Percentiles rank a stretch among this genome's conserved stretches.
These are phyloP conservation scores for Agrilus biguttatus DNA, from an alignment of 2,888 invertebrate genomes.

Conservation along the genomic window DNA sequence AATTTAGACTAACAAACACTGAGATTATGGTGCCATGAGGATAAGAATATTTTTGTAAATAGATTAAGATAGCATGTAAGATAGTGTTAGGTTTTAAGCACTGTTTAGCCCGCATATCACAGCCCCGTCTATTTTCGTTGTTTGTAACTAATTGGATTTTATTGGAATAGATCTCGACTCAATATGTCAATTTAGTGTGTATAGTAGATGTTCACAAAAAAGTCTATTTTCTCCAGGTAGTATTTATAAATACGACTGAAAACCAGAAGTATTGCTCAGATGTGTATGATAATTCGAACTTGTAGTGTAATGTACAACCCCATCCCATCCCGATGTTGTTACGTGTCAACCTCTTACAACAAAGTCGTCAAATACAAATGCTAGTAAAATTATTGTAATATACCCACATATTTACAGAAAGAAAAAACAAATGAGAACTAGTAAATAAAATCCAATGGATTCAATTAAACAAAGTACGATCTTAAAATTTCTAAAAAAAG, in stretches of 20 bases:
- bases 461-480: constrained; percentile 1
- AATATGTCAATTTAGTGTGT: constrained; percentile 26
- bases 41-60: too few species aligned
- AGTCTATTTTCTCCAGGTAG: constrained; percentile 22
- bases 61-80: neutral
- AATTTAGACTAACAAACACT: too few species aligned
- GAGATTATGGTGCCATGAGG: too few species aligned
- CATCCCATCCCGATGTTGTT: neutral
- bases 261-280: constrained; percentile 31
- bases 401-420: neutral
- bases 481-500: too few species aligned
- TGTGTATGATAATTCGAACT: constrained; percentile 15
- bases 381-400: too few species aligned
- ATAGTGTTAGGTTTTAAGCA: constrained; percentile 10
- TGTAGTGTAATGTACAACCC: constrained; percentile 7
- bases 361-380: too few species aligned
- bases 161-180: constrained; percentile 26
- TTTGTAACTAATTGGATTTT: constrained; percentile 23
- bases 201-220: constrained; percentile 19
- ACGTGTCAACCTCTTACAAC: too few species aligned
- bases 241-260: constrained; percentile 27
- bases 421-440: constrained; percentile 13
- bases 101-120: constrained; percentile 24
- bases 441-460: constrained; percentile 19
- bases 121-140: constrained; percentile 15